A percentile compares a stretch with the other conserved stretches of the same genome.
Conservation (phyloP, 2,888 invertebrate genomes). For the Drosophila tanythrix region DNA sequence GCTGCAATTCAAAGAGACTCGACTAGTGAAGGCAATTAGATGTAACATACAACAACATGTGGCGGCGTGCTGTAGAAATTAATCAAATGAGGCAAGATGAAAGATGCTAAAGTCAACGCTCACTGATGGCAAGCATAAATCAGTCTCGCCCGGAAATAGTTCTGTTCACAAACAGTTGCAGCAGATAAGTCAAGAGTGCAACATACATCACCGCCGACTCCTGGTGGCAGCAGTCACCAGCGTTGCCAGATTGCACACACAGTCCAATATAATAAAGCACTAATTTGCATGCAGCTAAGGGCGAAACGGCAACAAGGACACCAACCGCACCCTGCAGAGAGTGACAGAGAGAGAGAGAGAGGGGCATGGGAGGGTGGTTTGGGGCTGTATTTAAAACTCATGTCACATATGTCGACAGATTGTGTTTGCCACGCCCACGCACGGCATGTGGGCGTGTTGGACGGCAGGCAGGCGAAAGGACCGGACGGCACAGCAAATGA, state of each 20-base stretch:
- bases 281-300: conserved; percentile 68
- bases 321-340: conserved; percentile 12
- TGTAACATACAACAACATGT: conserved; percentile 21
- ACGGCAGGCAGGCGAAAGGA: background rate
- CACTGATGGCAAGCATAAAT: conserved; percentile 63
- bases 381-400: conserved; percentile 59
- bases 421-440: conserved; percentile 46
- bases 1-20: conserved; percentile 1
- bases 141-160: conserved; percentile 64
- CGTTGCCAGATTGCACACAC: conserved; percentile 51
- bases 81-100: conserved; percentile 40
- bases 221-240: conserved; percentile 18
- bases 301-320: conserved; percentile 40
- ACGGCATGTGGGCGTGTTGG: conserved; percentile 31
- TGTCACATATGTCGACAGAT: conserved; percentile 65
- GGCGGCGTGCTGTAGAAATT: conserved; percentile 26
- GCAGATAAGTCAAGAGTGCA: conserved; percentile 40
- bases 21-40: conserved; percentile 23
- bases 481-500: conserved; percentile 53
- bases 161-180: conserved; percentile 55
- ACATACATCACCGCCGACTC: conserved; percentile 54
- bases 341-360: background rate
- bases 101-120: conserved; percentile 21
- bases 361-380: background rate
- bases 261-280: conserved; percentile 72